These are phyloP conservation scores for Cricetomys ansorgei DNA, from an alignment of 2,113 vertebrate genomes.

Conservation along the genomic window DNA sequence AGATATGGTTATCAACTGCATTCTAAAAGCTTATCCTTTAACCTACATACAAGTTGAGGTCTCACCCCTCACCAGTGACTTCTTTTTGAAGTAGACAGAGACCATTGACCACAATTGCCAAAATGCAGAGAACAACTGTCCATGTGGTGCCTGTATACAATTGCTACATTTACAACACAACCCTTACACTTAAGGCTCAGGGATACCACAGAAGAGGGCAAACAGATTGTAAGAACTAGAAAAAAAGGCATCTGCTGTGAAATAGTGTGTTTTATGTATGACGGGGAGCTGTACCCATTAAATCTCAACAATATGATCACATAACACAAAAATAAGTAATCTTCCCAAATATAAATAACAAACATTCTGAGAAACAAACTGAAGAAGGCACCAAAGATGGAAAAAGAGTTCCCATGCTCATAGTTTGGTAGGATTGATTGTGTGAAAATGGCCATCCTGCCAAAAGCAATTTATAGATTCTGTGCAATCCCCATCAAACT, in stretches of 20 bases:
- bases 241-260: not conserved
- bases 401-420: not conserved
- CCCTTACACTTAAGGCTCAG: not conserved
- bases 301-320: not conserved
- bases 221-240: not conserved
- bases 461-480: not conserved
- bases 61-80: not conserved
- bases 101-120: not conserved
- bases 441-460: not conserved
- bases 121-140: not conserved
- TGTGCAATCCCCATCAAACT: not conserved
- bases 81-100: not conserved
- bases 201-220: not conserved
- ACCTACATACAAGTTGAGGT: not conserved
- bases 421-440: not conserved
- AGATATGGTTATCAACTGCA: not conserved
- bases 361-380: not conserved
- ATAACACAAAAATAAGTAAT: not conserved
- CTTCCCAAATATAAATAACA: not conserved
- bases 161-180: not conserved
- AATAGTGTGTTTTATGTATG: not conserved
- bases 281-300: not conserved
- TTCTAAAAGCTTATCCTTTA: not conserved
- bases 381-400: not conserved
- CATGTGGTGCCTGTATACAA: not conserved